Evolutionary conservation across 2,888 invertebrate species (phyloP), one percentile per base, ranked within the genome.

Genomic region (Epirrita christyi): DNA sequence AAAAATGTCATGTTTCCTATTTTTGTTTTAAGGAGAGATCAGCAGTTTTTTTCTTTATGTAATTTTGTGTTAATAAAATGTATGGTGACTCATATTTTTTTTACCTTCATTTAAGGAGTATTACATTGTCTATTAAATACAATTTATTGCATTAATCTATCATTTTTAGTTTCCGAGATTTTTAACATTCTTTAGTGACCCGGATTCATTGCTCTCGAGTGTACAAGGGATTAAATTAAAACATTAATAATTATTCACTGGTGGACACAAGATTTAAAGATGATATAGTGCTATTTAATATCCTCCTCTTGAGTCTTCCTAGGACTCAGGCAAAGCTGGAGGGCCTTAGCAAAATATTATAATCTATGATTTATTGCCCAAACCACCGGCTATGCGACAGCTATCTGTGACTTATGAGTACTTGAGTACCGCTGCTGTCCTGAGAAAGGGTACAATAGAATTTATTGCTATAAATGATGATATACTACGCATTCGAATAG

Each of bases 391-490:
- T 47, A 51, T 44, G 51, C 42, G 55, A 55, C 59, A 55, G 55
- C 43, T 59, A 59, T 59, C 59, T 59, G 15, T 59, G 55, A 59
- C 55, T 59, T 59, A 59, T 55, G 55, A 51, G 59, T 59, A 48
- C 59, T 59, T 46, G 43, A 59, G 59, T 55, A 51, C 59, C 53
- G 29, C 52, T 49, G 42, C 55, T 59, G 55, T 51, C 50, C 36
- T 44, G 21, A 51, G 38, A 51, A 59, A 59, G 59, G 59, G 59
- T 55, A 59, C 55, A 55, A 55, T 36, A 44, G 6, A 50, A 59
- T 55, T 59, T 59, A 59, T 59, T 48, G 48, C 59, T 44, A 46
- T 50, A 44, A 44, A 55, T 55, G 46, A 49, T 45, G 55, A 55
- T 34, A 38, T 37, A 46, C 27, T 44, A 43, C 42, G 44, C 37